phyloP scores from a whole-genome alignment of 2,888 invertebrate genomes.

The Thecophora atra region DNA sequence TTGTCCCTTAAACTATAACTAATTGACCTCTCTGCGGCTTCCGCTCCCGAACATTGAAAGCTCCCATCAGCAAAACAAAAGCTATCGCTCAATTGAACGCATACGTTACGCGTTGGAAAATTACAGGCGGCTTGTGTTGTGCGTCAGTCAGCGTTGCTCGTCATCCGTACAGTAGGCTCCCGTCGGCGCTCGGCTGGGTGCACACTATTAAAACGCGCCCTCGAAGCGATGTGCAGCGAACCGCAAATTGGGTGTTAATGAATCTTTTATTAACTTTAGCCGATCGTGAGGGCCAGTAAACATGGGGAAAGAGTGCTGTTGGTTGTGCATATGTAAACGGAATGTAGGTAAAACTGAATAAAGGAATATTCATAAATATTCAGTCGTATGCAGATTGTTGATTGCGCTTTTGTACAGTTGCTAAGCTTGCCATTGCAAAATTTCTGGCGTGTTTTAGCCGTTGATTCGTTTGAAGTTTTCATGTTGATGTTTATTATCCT shows the following conservation, averaged over 20 bases:
- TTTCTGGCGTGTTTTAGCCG: too few species aligned
- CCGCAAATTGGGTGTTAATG: conserved; percentile 45
- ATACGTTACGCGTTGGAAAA: not conserved
- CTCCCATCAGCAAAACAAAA: conserved; percentile 10
- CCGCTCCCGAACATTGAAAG: not conserved
- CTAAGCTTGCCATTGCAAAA: too few species aligned
- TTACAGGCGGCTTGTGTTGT: not conserved
- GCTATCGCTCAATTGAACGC: conserved; percentile 25
- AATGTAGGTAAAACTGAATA: too few species aligned
- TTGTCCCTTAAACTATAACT: too few species aligned
- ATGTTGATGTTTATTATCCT: too few species aligned
- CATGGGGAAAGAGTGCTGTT: too few species aligned
- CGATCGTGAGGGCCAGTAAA: conserved; percentile 27
- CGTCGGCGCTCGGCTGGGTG: conserved; percentile 14
- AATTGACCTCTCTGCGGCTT: not conserved
- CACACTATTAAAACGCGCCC: conserved; percentile 37
- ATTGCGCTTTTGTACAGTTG: too few species aligned
- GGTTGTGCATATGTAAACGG: too few species aligned
- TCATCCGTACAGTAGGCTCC: not conserved
- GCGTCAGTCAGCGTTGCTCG: not conserved
- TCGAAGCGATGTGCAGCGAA: conserved; percentile 38
- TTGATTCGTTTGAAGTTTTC: too few species aligned
- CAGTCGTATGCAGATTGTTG: too few species aligned
- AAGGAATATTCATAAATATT: too few species aligned
- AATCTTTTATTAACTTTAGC: conserved; percentile 44